Evolutionary conservation across 2,797 vertebrate genomes (phyloP).

Genomic region (Pseudomugil gertrudae): DNA sequence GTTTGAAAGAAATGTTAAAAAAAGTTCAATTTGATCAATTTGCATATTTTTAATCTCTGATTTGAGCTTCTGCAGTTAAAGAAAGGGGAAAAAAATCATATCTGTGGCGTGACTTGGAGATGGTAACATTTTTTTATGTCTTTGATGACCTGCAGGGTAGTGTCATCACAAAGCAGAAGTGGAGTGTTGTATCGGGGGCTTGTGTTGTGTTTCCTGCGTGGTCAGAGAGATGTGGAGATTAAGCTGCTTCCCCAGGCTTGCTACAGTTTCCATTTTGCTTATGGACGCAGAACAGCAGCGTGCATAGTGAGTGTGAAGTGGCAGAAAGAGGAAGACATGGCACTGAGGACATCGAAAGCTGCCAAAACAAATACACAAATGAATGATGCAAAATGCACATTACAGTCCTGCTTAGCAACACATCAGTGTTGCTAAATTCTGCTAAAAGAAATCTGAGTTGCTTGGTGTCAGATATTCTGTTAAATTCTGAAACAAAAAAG

Average conservation of each 20-base stretch:
- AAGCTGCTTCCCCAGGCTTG: constrained; percentile 42
- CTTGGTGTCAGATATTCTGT: too few species aligned
- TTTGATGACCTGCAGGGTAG: constrained; percentile 48
- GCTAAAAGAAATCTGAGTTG: too few species aligned
- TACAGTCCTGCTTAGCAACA: too few species aligned
- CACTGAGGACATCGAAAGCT: constrained; percentile 39
- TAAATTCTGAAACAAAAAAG: too few species aligned
- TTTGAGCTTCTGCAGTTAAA: constrained; percentile 26
- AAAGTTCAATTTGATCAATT: neutral
- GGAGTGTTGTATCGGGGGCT: constrained; percentile 36
- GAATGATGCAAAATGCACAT: constrained; percentile 36
- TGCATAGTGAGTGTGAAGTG: constrained; percentile 34
- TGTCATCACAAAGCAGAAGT: constrained; percentile 51
- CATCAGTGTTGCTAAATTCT: too few species aligned
- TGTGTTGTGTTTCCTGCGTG: constrained; percentile 28
- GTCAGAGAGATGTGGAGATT: constrained; percentile 44
- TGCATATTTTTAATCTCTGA: neutral
- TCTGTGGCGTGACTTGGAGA: constrained; percentile 15
- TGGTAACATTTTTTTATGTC: constrained; percentile 45
- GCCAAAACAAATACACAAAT: constrained; percentile 45
- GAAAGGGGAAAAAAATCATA: constrained; percentile 34
- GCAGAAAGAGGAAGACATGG: constrained; percentile 11
- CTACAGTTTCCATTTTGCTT: constrained; percentile 42
- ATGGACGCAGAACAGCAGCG: constrained; percentile 46
- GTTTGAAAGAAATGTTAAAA: neutral